Evolutionary conservation across 2,113 vertebrate genomes (phyloP), one percentile per base, ranked within the genome.

Genomic region (Nannobrachium achirus): DNA sequence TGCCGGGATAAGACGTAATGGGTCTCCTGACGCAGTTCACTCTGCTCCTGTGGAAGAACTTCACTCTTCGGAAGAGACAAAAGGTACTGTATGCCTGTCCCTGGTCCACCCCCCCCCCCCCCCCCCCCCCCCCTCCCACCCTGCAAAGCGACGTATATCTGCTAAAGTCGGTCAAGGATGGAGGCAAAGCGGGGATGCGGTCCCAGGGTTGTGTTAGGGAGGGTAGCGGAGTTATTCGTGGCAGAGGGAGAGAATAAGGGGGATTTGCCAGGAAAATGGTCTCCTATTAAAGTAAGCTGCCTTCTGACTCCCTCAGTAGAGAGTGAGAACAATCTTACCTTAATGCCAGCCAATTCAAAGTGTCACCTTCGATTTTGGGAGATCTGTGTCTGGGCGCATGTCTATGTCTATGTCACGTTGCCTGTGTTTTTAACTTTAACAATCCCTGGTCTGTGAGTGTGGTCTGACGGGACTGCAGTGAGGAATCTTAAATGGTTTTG

Each of bases 41-140:
- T 70, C 88, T 94, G 74, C 90, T 94, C 81, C 89, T 94, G 78
- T 94, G 93, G 92, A 93, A 93, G 89, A 94, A 94, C 87, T 92
- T 93, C 86, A 92, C 83, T 83, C 89, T 93, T 10, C 88, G 93
- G 82, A 93, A 84, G 77, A 93, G 92, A 86, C 91, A 92, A 86
- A 93, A 93, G 91, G 91, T 94, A 93, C 25, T 5, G 25, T 33
- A 33, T 33, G 25, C 25, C 6, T 33, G 25, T 33, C 25, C 25
- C 25, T 33, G 25, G 25, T 33, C 25, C 25, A 33, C 25, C 58
- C 11, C 33, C 67, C 59, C 76, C 78, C 33, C 67, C 59, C 76
- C 78, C 56, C 51, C 62, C 51, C 42, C 74, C 52, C 49, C 71
- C 75, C 10, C 60, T 48, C 41, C 38, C 49, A 53, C 48, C 40